Percentiles rank a stretch among this genome's conserved stretches.
phyloP scores from a whole-genome alignment of 2,113 vertebrate genomes.

The Semicossyphus pulcher region DNA sequence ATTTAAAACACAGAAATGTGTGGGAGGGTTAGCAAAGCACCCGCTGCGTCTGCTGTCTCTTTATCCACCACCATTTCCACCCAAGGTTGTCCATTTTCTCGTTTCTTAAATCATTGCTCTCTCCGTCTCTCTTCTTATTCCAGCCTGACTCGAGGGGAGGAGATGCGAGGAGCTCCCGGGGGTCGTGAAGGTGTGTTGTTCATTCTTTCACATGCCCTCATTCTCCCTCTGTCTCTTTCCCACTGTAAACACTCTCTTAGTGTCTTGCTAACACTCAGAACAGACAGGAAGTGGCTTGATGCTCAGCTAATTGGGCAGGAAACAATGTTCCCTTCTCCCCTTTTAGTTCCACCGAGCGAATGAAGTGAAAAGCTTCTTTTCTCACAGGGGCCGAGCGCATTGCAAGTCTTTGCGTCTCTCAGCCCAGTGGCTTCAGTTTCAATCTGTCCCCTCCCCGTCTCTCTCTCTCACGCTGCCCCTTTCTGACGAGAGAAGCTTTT shows the following conservation, averaged over 20 bases:
- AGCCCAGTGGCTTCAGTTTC: conserved; percentile 31
- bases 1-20: conserved; percentile 46
- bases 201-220: conserved; percentile 55
- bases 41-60: conserved; percentile 47
- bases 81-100: conserved; percentile 22
- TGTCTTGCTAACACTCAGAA: conserved; percentile 24
- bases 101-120: conserved; percentile 7
- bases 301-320: conserved; percentile 67
- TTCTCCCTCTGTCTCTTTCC: conserved; percentile 31
- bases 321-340: conserved; percentile 40
- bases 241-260: conserved; percentile 23
- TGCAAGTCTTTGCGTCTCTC: conserved; percentile 2
- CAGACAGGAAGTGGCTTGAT: conserved; percentile 47
- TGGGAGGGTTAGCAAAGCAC: conserved; percentile 43
- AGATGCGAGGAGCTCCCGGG: conserved; percentile 42
- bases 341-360: conserved; percentile 45
- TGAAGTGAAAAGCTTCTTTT: conserved; percentile 26
- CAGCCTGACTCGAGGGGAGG: neutral
- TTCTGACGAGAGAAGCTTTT: conserved; percentile 40
- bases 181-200: conserved; percentile 63
- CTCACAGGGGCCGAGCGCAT: conserved; percentile 24
- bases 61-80: conserved; percentile 28
- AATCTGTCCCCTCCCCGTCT: neutral
- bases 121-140: conserved; percentile 12
- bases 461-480: neutral